Conservation (phyloP, 2,113 vertebrate species). For the Dicrurus megarhynchus region DNA sequence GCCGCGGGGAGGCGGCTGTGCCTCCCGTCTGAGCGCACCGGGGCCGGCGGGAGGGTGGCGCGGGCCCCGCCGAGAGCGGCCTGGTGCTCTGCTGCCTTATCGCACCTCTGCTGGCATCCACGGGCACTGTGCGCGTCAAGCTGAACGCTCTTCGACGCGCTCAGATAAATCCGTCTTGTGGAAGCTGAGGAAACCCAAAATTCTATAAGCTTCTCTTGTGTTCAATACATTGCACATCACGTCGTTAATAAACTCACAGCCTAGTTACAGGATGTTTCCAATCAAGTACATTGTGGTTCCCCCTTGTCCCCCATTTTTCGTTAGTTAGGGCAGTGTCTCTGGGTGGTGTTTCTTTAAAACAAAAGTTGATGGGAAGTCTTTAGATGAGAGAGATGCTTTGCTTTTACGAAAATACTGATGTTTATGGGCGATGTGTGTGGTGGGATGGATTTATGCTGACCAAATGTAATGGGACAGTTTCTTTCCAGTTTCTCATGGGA, state of each 20-base stretch:
- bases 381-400: neutral
- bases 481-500: neutral
- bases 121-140: accelerated
- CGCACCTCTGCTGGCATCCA: accelerated
- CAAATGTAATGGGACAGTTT: neutral
- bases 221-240: accelerated
- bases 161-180: accelerated
- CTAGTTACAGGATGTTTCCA: neutral
- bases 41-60: neutral
- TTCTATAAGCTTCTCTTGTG: accelerated
- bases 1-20: no score
- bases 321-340: neutral
- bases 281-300: accelerated
- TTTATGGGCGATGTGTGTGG: neutral
- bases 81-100: accelerated
- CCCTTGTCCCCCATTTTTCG: accelerated
- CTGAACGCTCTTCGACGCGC: accelerated
- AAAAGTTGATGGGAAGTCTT: neutral
- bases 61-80: neutral
- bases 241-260: accelerated
- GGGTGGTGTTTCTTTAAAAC: neutral
- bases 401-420: accelerated
- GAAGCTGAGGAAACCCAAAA: neutral
- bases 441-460: neutral
- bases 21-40: neutral